Percentiles rank a stretch among this genome's conserved stretches.
These are phyloP conservation scores for Ostrea denselamellosa DNA, from an alignment of 1,140 invertebrate genomes.

Conservation along the genomic window DNA sequence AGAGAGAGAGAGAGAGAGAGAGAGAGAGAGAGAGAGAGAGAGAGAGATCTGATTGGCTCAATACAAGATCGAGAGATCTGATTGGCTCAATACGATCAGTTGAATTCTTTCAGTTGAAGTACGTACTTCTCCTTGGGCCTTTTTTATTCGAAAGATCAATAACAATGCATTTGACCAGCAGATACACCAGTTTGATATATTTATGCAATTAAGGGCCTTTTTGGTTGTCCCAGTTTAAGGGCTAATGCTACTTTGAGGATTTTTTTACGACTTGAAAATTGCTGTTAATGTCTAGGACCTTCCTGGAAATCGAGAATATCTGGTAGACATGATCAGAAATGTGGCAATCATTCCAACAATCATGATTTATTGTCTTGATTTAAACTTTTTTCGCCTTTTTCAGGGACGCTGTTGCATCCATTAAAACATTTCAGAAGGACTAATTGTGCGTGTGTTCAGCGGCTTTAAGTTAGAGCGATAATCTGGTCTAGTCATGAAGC, in stretches of 20 bases:
- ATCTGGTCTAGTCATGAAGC: not conserved
- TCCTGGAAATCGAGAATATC: slow-evolving; percentile 20
- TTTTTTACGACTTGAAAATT: slow-evolving; percentile 28
- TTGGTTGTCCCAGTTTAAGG: not conserved
- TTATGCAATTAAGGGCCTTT: not conserved
- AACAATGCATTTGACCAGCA: not conserved
- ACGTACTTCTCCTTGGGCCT: not conserved
- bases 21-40: slow-evolving; percentile 32
- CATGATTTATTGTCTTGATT: slow-evolving; percentile 2
- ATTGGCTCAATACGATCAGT: not conserved
- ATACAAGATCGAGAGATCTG: not conserved
- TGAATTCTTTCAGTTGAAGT: not conserved
- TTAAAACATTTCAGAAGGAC: not conserved
- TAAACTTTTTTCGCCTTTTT: not conserved
- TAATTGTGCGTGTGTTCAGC: not conserved
- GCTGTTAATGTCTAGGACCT: slow-evolving; percentile 9
- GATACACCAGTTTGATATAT: not conserved
- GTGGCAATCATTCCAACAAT: not conserved
- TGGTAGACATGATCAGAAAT: not conserved
- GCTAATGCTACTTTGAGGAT: slow-evolving; percentile 28
- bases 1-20: slow-evolving; percentile 37
- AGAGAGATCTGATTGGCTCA: not conserved
- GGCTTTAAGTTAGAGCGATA: not conserved
- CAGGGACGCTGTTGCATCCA: not conserved
- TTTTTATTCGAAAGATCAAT: not conserved